Percentiles rank a stretch among this genome's conserved stretches.
phyloP scores from a whole-genome alignment of 2,113 vertebrate species.

The Oceanodroma tethys region DNA sequence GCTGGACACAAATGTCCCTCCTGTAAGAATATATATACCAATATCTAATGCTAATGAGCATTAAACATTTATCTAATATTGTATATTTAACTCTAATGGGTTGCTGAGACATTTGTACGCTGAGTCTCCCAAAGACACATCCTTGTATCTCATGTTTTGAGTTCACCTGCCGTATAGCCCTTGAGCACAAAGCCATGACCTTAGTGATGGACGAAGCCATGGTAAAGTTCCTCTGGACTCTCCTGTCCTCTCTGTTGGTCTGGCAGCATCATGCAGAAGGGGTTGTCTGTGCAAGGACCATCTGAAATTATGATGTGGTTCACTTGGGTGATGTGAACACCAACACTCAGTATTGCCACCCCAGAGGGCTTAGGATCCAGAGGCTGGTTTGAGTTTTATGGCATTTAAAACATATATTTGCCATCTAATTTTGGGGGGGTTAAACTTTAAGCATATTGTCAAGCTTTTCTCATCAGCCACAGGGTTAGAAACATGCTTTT shows the following conservation, averaged over 20 bases:
- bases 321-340: not conserved
- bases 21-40: not conserved
- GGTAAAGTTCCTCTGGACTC: not conserved
- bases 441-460: not conserved
- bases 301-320: fast-evolving
- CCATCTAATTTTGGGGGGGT: not conserved
- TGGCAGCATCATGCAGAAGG: not conserved
- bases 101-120: not conserved
- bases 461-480: not conserved
- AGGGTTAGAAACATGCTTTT: not conserved
- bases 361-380: not conserved
- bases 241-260: not conserved
- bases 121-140: not conserved
- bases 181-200: not conserved
- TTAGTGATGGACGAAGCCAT: not conserved
- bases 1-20: not conserved
- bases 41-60: not conserved
- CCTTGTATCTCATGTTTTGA: not conserved
- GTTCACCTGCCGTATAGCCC: not conserved
- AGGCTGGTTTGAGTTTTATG: not conserved
- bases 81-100: not conserved
- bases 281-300: not conserved
- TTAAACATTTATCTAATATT: not conserved
- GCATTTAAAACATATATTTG: not conserved
- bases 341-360: not conserved